phyloP scores from a whole-genome alignment of 2,888 invertebrate species.

The Torymus texanus region DNA sequence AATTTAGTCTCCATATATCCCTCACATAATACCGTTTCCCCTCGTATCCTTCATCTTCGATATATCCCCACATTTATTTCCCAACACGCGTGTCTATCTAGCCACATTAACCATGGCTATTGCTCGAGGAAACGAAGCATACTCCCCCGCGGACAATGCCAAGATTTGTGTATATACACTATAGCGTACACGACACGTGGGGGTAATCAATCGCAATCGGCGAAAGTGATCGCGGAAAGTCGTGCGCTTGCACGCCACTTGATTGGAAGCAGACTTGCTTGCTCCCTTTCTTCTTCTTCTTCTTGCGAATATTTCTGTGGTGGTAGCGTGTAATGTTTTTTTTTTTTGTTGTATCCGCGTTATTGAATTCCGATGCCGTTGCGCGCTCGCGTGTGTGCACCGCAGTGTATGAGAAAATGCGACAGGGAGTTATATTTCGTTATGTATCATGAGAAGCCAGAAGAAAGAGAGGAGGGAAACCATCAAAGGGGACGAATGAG shows the following conservation, averaged over 20 bases:
- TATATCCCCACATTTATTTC: no score
- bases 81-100: no score
- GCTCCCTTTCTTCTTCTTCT: background rate
- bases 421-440: no score
- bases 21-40: no score
- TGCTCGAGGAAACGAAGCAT: conserved; percentile 1
- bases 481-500: background rate
- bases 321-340: background rate
- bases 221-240: conserved; percentile 51
- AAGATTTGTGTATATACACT: conserved; percentile 30
- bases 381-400: no score
- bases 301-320: conserved; percentile 13
- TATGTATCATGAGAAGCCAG: no score
- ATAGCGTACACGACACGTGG: background rate
- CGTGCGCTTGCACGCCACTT: conserved; percentile 9
- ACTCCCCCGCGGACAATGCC: conserved; percentile 25
- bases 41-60: no score
- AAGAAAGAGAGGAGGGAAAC: no score
- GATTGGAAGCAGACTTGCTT: conserved; percentile 15
- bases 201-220: conserved; percentile 52
- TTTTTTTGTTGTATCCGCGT: background rate
- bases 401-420: no score
- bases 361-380: conserved; percentile 13
- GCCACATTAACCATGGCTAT: no score
- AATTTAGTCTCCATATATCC: no score